Evolutionary conservation across 2,888 invertebrate genomes (phyloP).

Genomic region (Nemotelus nigrinus): DNA sequence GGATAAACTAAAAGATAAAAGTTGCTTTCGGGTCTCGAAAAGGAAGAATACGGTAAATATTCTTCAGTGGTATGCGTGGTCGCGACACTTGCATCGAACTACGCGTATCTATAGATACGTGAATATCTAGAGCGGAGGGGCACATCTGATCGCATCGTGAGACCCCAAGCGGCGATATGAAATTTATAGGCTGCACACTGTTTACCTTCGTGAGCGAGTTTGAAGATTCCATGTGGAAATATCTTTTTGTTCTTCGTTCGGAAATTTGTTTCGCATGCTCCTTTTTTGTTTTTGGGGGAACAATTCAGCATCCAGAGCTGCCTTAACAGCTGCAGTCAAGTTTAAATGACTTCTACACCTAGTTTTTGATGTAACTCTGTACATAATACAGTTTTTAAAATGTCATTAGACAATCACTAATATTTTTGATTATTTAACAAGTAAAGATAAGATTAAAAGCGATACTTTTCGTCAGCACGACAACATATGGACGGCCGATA

Average conservation of each 20-base stretch:
- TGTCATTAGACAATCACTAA: too few species aligned
- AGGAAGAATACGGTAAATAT: constrained; percentile 1
- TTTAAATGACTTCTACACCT: too few species aligned
- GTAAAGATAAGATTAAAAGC: too few species aligned
- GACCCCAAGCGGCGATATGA: constrained; percentile 51
- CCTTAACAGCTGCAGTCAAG: too few species aligned
- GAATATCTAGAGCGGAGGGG: constrained; percentile 31
- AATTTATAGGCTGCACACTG: constrained; percentile 51
- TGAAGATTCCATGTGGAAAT: constrained; percentile 36
- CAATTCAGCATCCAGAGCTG: too few species aligned
- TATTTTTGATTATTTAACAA: too few species aligned
- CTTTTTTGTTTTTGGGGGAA: background rate
- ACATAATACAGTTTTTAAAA: too few species aligned
- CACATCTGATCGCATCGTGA: constrained; percentile 49
- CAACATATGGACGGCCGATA: too few species aligned
- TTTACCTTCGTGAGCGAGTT: constrained; percentile 49
- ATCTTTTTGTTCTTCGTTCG: constrained; percentile 23
- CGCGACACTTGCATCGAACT: constrained; percentile 14
- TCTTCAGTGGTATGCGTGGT: constrained; percentile 13
- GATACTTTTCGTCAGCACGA: too few species aligned
- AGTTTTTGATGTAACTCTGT: too few species aligned
- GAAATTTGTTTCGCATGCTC: constrained; percentile 36
- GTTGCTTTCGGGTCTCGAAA: constrained; percentile 1
- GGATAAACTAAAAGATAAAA: constrained; percentile 27
- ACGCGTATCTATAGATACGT: background rate